These are phyloP conservation scores for Coendou prehensilis DNA, from an alignment of 2,797 vertebrate genomes.

Conservation along the genomic window DNA sequence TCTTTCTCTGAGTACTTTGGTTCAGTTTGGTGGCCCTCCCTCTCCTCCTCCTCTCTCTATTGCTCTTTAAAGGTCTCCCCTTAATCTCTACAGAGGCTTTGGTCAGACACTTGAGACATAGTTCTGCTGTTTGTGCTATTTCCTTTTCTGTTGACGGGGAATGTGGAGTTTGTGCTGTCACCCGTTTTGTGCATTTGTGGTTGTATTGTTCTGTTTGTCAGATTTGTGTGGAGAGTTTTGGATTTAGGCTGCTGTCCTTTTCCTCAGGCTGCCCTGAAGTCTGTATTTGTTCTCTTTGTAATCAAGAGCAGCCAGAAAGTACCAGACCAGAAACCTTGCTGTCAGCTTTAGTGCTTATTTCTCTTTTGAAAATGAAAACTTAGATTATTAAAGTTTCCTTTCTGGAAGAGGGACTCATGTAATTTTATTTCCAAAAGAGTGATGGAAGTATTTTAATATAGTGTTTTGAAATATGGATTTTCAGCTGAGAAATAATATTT, in stretches of 20 bases:
- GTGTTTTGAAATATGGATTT: neutral
- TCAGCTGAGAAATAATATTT: slow-evolving; percentile 35
- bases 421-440: neutral
- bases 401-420: neutral
- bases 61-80: neutral
- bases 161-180: neutral
- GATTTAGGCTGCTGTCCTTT: neutral
- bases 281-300: neutral
- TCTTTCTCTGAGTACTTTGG: neutral
- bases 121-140: neutral
- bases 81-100: neutral
- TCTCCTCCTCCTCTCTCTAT: neutral
- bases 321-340: neutral
- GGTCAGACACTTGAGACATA: neutral
- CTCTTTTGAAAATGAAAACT: neutral
- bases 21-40: neutral
- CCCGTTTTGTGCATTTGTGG: neutral
- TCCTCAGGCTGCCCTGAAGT: neutral
- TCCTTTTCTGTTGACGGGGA: neutral
- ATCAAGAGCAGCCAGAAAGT: neutral
- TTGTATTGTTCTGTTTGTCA: neutral
- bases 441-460: neutral
- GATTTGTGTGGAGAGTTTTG: neutral
- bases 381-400: neutral
- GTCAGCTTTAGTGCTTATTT: neutral